A percentile compares a stretch with the other conserved stretches of the same genome.
Conservation (phyloP, 2,797 vertebrate species). For the Netta rufina region DNA sequence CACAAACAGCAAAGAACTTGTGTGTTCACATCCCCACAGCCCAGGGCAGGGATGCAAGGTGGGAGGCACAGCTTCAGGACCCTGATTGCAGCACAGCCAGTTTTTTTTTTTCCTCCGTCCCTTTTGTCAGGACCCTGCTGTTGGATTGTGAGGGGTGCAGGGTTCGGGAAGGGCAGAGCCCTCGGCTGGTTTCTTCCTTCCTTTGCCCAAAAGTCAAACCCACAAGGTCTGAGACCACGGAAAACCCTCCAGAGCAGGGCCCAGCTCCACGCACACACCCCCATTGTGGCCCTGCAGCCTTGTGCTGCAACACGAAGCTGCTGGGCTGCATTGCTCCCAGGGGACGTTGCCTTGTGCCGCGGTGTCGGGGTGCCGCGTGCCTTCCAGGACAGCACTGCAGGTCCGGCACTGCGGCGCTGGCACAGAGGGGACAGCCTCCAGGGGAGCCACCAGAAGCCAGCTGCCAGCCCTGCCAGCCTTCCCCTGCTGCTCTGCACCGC, state of each 20-base stretch:
- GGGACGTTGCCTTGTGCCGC: background rate
- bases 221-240: background rate
- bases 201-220: background rate
- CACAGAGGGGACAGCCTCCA: background rate
- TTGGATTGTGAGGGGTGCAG: background rate
- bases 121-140: background rate
- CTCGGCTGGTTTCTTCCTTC: background rate
- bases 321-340: background rate
- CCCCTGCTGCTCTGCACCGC: background rate
- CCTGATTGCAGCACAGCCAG: fast-evolving
- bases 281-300: background rate
- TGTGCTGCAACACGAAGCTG: background rate
- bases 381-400: background rate
- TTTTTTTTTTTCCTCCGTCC: background rate
- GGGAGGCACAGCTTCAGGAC: background rate
- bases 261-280: background rate
- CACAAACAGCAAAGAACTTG: background rate
- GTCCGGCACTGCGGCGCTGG: background rate
- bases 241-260: background rate
- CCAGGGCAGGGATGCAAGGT: background rate
- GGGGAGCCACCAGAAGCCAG: background rate
- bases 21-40: background rate
- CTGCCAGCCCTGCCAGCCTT: background rate
- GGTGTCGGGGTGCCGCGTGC: background rate
- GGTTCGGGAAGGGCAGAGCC: background rate